Evolutionary conservation across 2,888 invertebrate species (phyloP), one percentile per base, ranked within the genome.

Genomic region (Acrobasis repandana): DNA sequence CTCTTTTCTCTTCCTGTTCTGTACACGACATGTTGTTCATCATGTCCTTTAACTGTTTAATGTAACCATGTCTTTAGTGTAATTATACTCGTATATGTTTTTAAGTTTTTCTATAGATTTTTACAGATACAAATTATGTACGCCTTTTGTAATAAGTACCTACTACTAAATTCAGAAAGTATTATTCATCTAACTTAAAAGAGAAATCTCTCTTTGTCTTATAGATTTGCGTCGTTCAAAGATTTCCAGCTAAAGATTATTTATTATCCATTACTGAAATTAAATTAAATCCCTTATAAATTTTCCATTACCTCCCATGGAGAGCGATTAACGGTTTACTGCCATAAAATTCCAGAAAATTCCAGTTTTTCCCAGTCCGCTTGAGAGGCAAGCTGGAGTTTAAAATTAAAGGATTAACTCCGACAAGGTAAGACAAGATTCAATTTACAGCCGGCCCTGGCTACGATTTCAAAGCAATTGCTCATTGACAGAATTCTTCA

Each of bases 391-490:
- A 20, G 15, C 11, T 28, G 16, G 16, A 14, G 46, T 47, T 52
- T 47, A 33, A 46, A 51, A 48, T 34, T 16, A 16, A 15, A 9
- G 52, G 60, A 60, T 60, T 59, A 47, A 43, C 34, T 28, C 16
- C 34, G 18, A 16, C 16, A 46, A 51, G 60, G 60, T 60, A 43
- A 46, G 46, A 52, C 28, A 43, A 51, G 52, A 60, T 60, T 60
- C 51, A 60, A 60, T 60, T 60, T 60, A 20, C 3, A 11, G 28
- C 60, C 46, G 20, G 43, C 52, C 33, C 43, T 50, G 15, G 15
- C n/a, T 16, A 52, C 52, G 60, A 52, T 52, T 46, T 52, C 60
- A 60, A 52, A 52, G 51, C 46, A 60, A 60, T 60, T 60, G 60
- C 52, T 52, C 52, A 47, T 47, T 46, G 52, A 47, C 49, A 34